These are phyloP conservation scores for Catocala nupta DNA, from an alignment of 2,888 invertebrate species.

Conservation along the genomic window DNA sequence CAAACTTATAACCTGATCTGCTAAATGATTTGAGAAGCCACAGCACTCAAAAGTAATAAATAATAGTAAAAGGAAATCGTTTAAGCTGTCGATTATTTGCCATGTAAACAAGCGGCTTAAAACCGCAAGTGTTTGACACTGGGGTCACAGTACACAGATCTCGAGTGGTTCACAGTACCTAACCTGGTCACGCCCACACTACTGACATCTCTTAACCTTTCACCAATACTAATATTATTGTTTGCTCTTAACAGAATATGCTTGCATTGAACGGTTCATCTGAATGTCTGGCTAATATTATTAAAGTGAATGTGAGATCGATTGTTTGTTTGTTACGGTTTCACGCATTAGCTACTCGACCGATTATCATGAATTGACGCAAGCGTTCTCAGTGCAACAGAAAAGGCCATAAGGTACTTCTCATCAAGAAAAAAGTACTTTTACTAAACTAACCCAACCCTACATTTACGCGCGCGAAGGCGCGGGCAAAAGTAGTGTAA, in stretches of 20 bases:
- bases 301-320: too few relatives aligned
- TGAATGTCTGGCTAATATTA: too few relatives aligned
- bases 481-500: too few relatives aligned
- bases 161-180: neutral
- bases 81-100: slow-evolving; percentile 4
- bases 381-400: too few relatives aligned
- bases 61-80: neutral
- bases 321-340: too few relatives aligned
- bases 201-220: slow-evolving; percentile 11
- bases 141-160: slow-evolving; percentile 9
- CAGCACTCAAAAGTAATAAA: neutral
- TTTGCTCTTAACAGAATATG: neutral
- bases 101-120: slow-evolving; percentile 9
- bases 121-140: slow-evolving; percentile 10
- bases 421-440: too few relatives aligned
- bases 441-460: too few relatives aligned
- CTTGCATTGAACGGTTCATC: neutral
- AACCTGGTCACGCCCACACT: slow-evolving; percentile 7
- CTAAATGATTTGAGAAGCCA: neutral
- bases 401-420: too few relatives aligned
- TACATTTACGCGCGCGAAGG: too few relatives aligned
- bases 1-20: neutral
- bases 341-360: too few relatives aligned
- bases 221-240: slow-evolving; percentile 9
- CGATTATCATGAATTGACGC: too few relatives aligned